Evolutionary conservation across 2,888 invertebrate species (phyloP), one percentile per base, ranked within the genome.

Genomic region (Phania funesta): DNA sequence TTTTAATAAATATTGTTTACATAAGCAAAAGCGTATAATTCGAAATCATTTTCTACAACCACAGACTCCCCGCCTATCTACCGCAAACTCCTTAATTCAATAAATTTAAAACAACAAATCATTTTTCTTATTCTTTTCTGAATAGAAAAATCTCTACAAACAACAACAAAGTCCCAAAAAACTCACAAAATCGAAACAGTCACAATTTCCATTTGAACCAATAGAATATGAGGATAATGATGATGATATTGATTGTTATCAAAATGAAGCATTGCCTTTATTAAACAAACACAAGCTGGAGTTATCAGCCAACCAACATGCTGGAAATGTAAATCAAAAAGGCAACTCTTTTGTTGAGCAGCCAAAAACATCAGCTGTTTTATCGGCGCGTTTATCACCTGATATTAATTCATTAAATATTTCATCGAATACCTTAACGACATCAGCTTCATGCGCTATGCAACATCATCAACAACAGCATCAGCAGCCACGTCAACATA

Each of bases 331-430:
- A 2, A 35, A 26, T 13, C 5, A 54, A 0, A 26, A 58, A 18
- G 11, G 52, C 13, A 16, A 54, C 13, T 52, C 68, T 18, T 41
- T 52, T n/a, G n/a, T n/a, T 44, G 44, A 64, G 13, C 22, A 50
- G 16, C 50, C 75, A 32, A 64, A 29, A 9, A 65, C 52, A 1
- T 7, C 38, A 29, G 41, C 58, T 16, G 58, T 82, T 38, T 60
- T 82, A 60, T 65, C 82, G 13, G 60, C 74, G 35, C 82, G 82
- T 54, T 70, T 82, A 65, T 82, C 82, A 32, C 58, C 82, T 54
- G 82, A 74, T 67, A 82, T 82, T 65, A 82, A 78, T 65, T 70
- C 74, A 50, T 65, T 82, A 70, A 82, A 82, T 78, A 82, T 82
- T 24, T 65, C 82, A 32, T 54, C 65, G 29, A 76, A 44, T 41